Conservation (phyloP, 2,888 invertebrate genomes). For the Ormyrus pomaceus region DNA sequence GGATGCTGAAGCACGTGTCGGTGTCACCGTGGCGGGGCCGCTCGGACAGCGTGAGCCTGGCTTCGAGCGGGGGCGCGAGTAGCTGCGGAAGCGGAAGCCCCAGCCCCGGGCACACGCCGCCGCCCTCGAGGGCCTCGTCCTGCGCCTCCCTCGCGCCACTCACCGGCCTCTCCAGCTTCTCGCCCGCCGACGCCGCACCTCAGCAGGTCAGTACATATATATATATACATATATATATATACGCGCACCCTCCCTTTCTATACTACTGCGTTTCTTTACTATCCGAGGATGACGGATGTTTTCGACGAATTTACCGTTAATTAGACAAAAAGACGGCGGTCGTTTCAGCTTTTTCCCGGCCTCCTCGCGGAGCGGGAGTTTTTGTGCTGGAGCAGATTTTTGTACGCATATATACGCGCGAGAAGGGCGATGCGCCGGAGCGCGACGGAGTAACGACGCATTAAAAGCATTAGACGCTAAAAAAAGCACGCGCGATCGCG, state of each 20-base stretch:
- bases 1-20: slow-evolving; percentile 94
- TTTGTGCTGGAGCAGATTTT: background rate
- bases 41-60: slow-evolving; percentile 89
- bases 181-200: slow-evolving; percentile 69
- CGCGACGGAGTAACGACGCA: no score
- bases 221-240: background rate
- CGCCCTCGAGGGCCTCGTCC: slow-evolving; percentile 73
- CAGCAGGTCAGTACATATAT: slow-evolving; percentile 68
- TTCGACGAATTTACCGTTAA: background rate
- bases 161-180: slow-evolving; percentile 71
- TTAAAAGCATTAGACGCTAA: no score
- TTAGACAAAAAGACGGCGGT: background rate
- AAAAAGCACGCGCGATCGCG: no score
- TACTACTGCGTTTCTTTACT: background rate
- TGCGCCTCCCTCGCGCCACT: slow-evolving; percentile 72
- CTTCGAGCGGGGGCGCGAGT: slow-evolving; percentile 79
- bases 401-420: no score
- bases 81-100: slow-evolving; percentile 84
- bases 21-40: slow-evolving; percentile 90
- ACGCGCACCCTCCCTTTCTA: no score
- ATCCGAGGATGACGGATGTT: background rate
- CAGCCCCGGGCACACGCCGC: slow-evolving; percentile 82
- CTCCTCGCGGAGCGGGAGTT: background rate
- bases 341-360: background rate
- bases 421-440: no score